Conservation (phyloP, 2,113 vertebrate species). For the Strix uralensis region DNA sequence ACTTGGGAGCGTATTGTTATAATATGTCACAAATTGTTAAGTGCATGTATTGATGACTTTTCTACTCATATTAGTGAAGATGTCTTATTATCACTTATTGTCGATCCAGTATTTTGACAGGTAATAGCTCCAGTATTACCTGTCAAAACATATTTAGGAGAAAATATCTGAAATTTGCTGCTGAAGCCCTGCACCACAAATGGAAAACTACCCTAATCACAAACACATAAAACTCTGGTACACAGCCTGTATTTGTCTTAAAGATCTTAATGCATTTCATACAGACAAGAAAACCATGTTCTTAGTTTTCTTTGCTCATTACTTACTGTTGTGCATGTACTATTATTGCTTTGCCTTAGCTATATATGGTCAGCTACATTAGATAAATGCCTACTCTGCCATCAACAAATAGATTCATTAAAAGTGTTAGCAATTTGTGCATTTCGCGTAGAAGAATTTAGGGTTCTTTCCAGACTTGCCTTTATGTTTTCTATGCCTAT, state of each 20-base stretch:
- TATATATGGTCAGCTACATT: background rate
- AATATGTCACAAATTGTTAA: conserved; percentile 11
- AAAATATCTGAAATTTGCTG: conserved; percentile 27
- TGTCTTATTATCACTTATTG: conserved; percentile 37
- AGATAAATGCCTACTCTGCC: background rate
- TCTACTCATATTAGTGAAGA: conserved; percentile 9
- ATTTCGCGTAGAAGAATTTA: background rate
- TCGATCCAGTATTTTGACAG: background rate
- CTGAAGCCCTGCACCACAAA: background rate
- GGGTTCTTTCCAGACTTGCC: background rate
- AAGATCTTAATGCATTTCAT: background rate
- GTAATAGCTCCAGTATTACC: conserved; percentile 11
- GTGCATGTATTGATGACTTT: conserved; percentile 22
- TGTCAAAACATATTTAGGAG: conserved; percentile 23
- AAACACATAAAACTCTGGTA: background rate
- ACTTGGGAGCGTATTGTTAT: background rate
- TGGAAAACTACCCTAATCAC: background rate
- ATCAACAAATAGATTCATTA: background rate
- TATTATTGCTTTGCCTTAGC: background rate
- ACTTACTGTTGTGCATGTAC: background rate
- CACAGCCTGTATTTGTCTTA: background rate
- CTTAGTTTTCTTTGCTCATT: background rate
- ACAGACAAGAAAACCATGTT: background rate
- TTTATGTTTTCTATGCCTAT: background rate
- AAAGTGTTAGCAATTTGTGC: background rate